Conservation (phyloP, 2,113 vertebrate species). For the Hassar affinis region DNA sequence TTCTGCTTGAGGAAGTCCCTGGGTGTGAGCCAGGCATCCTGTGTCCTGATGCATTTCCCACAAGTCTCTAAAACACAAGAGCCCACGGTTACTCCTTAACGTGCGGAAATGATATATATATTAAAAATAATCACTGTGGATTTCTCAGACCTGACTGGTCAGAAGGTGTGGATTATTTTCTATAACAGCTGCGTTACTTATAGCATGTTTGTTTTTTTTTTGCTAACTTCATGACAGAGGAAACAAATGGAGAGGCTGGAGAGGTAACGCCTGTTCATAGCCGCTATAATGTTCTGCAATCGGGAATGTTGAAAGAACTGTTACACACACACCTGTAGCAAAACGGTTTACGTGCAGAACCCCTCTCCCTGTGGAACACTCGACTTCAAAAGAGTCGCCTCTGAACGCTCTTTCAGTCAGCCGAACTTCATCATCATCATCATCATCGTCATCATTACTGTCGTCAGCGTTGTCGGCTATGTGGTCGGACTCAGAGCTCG, state of each 20-base stretch:
- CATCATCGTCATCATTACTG: not conserved
- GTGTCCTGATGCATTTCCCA: slow-evolving; percentile 48
- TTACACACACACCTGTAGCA: slow-evolving; percentile 33
- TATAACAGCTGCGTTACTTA: too few species aligned
- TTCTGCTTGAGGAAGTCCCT: slow-evolving; percentile 7
- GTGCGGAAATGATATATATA: not conserved
- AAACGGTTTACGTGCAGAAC: slow-evolving; percentile 37
- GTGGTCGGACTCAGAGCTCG: not conserved
- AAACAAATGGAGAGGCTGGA: too few species aligned
- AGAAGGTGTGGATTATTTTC: not conserved
- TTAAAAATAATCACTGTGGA: not conserved
- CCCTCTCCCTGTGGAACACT: not conserved
- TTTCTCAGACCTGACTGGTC: not conserved
- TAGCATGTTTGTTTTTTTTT: too few species aligned
- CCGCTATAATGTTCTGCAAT: not conserved
- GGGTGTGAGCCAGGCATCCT: slow-evolving; percentile 34
- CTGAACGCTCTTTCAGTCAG: not conserved
- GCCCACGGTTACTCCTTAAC: not conserved
- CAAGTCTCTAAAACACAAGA: slow-evolving; percentile 11
- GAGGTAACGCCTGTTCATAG: not conserved
- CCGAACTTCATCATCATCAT: not conserved
- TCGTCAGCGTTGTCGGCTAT: not conserved
- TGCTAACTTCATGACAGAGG: too few species aligned
- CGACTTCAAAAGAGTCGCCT: slow-evolving; percentile 11
- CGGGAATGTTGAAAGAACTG: too few species aligned